Evolutionary conservation across 2,797 vertebrate species (phyloP).

Genomic region (Phalanger gymnotis): DNA sequence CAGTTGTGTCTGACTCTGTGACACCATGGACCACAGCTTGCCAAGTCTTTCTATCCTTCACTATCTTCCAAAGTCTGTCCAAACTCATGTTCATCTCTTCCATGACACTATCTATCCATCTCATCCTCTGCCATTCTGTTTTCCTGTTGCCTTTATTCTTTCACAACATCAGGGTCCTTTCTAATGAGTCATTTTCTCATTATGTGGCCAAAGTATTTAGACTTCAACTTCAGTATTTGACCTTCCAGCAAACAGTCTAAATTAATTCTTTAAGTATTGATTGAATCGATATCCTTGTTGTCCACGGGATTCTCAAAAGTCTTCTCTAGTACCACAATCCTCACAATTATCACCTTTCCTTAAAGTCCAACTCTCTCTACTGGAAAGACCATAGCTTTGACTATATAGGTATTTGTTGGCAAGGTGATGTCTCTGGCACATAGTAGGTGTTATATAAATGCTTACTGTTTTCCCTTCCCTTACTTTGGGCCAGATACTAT

Average conservation of each 20-base stretch:
- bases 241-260: neutral
- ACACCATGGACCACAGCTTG: neutral
- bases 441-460: neutral
- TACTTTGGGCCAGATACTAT: neutral
- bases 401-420: neutral
- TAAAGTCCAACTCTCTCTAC: neutral
- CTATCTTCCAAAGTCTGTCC: neutral
- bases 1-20: neutral
- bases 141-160: neutral
- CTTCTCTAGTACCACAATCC: neutral
- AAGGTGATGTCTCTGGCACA: neutral
- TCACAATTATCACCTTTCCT: too few species aligned
- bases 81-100: neutral
- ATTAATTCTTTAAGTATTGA: neutral
- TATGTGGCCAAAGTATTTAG: neutral
- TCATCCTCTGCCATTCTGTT: neutral
- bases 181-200: neutral
- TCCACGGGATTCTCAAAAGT: neutral
- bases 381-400: neutral
- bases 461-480: neutral
- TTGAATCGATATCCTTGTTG: neutral
- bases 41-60: neutral
- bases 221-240: neutral
- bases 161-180: neutral
- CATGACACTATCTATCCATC: neutral